phyloP scores from a whole-genome alignment of 2,888 invertebrate genomes.

The Lagria hirta region DNA sequence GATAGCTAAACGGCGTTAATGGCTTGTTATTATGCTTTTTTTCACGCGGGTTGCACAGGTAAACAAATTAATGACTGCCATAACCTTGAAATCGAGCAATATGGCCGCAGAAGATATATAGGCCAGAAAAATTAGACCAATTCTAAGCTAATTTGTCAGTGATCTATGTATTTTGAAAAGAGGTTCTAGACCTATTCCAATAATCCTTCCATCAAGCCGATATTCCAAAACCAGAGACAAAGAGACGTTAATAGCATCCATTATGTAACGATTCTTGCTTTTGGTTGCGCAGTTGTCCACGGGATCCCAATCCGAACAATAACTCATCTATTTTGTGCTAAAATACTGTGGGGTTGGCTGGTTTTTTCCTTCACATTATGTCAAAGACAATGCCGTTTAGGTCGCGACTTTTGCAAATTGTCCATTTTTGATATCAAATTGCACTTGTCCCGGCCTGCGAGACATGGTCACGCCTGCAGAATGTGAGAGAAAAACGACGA shows the following conservation, averaged over 20 bases:
- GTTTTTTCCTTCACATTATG: not conserved
- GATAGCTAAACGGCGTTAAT: conserved; percentile 38
- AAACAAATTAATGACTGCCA: conserved; percentile 8
- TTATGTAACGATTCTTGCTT: too few species aligned
- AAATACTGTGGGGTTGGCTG: too few species aligned
- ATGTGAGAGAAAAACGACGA: too few species aligned
- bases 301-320: too few species aligned
- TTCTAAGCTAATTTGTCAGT: too few species aligned
- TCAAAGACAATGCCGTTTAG: conserved; percentile 50
- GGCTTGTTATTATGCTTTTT: conserved; percentile 34
- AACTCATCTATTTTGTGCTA: conserved; percentile 16
- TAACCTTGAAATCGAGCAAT: not conserved
- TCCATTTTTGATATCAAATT: conserved; percentile 58
- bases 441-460: conserved; percentile 68
- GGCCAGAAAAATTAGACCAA: too few species aligned
- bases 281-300: too few species aligned
- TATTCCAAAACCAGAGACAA: conserved; percentile 37
- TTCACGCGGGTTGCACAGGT: conserved; percentile 12
- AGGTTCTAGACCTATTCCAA: too few species aligned
- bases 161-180: too few species aligned
- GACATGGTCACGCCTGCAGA: conserved; percentile 30
- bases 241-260: conserved; percentile 36
- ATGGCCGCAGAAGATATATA: too few species aligned
- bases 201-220: too few species aligned
- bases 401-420: conserved; percentile 63